These are phyloP conservation scores for Encarsia formosa DNA, from an alignment of 2,888 invertebrate species.

Conservation along the genomic window DNA sequence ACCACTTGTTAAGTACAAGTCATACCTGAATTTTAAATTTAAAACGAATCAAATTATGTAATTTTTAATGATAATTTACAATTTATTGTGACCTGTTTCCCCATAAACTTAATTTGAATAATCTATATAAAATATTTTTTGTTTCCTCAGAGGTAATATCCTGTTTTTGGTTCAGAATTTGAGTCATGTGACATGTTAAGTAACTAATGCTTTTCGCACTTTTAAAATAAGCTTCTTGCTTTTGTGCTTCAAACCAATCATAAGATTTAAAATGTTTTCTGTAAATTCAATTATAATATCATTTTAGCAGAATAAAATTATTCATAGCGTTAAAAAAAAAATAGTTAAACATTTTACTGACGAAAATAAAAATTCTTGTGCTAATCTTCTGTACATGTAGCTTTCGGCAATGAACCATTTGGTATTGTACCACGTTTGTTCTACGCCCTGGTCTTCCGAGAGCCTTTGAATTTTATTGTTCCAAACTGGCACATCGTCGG, in stretches of 20 bases:
- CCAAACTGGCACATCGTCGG: conserved; percentile 64
- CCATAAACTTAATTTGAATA: conserved; percentile 78
- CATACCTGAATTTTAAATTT: conserved; percentile 58
- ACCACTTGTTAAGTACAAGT: conserved; percentile 83
- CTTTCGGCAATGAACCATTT: conserved; percentile 89
- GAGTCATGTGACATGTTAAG: conserved; percentile 51
- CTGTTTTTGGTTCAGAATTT: conserved; percentile 35
- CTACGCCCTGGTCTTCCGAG: conserved; percentile 37
- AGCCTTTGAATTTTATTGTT: conserved; percentile 62
- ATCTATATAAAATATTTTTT: conserved; percentile 55
- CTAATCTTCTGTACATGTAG: conserved; percentile 77
- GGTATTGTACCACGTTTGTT: conserved; percentile 61
- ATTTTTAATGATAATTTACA: neutral
- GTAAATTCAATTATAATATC: conserved; percentile 35
- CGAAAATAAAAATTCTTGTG: conserved; percentile 66
- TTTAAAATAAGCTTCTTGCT: conserved; percentile 60
- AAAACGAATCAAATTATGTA: neutral
- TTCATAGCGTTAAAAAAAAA: too few relatives aligned
- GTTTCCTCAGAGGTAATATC: conserved; percentile 50
- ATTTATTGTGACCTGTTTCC: conserved; percentile 67
- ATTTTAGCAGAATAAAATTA: neutral
- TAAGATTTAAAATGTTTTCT: conserved; percentile 61
- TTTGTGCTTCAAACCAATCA: conserved; percentile 77
- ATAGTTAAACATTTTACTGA: too few relatives aligned
- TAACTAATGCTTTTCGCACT: conserved; percentile 56